These are phyloP conservation scores for Pterois miles DNA, from an alignment of 2,797 vertebrate genomes.

Conservation along the genomic window DNA sequence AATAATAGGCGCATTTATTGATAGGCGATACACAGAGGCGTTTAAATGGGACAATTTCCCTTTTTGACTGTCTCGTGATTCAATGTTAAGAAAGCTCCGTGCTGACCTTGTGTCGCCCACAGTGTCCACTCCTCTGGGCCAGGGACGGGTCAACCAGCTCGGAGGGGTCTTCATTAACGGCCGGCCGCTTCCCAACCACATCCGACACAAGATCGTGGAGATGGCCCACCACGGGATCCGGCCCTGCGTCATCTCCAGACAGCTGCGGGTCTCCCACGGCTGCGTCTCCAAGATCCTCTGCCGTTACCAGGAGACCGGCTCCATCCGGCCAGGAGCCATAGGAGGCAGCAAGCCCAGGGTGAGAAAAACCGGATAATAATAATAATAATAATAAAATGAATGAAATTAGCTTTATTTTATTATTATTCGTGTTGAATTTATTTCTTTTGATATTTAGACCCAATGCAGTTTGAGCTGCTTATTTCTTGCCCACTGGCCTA, in stretches of 20 bases:
- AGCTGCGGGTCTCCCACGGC: slow-evolving; percentile 94
- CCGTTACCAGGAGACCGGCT: slow-evolving; percentile 96
- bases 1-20: neutral
- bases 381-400: neutral
- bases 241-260: slow-evolving; percentile 96
- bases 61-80: neutral
- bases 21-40: neutral
- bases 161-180: slow-evolving; percentile 98
- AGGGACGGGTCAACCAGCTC: slow-evolving; percentile 96
- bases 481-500: neutral
- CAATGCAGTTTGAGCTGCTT: neutral
- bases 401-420: neutral
- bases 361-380: slow-evolving; percentile 66
- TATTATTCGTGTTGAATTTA: neutral
- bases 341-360: slow-evolving; percentile 98
- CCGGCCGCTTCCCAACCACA: slow-evolving; percentile 94
- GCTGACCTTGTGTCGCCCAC: slow-evolving; percentile 34
- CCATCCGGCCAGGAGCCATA: slow-evolving; percentile 95
- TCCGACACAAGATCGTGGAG: slow-evolving; percentile 97
- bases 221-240: slow-evolving; percentile 98
- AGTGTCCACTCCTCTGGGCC: slow-evolving; percentile 96
- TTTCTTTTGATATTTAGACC: neutral
- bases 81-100: neutral
- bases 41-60: neutral
- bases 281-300: slow-evolving; percentile 98